These are phyloP conservation scores for Greenwoodochromis staneri DNA, from an alignment of 2,113 vertebrate species.

Conservation along the genomic window DNA sequence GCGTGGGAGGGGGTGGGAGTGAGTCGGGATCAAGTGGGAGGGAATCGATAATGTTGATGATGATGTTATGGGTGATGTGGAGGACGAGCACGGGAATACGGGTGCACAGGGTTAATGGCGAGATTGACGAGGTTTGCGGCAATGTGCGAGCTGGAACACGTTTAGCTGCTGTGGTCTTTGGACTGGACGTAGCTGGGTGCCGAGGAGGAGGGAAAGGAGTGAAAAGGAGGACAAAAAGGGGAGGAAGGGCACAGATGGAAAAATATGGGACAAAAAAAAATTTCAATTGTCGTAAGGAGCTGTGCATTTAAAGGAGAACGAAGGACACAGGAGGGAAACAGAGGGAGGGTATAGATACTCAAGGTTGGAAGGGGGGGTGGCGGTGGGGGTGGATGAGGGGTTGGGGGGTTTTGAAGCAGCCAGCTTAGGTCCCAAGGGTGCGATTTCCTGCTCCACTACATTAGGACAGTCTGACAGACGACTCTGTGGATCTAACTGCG, in stretches of 20 bases:
- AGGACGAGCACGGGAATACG: background rate
- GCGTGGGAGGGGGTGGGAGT: background rate
- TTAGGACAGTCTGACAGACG: conserved; percentile 43
- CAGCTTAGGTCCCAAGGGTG: conserved; percentile 41
- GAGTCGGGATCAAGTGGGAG: background rate
- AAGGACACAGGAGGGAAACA: background rate
- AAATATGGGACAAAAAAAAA: conserved; percentile 11
- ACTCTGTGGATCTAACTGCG: conserved; percentile 28
- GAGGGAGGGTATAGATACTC: conserved; percentile 1
- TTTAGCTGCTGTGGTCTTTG: background rate
- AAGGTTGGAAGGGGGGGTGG: background rate
- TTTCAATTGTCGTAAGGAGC: conserved; percentile 33
- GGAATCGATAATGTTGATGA: background rate
- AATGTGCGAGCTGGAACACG: conserved; percentile 11
- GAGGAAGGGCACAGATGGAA: background rate
- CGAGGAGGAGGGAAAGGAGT: background rate
- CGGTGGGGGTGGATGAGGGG: background rate
- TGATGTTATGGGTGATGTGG: background rate
- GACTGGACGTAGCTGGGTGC: background rate
- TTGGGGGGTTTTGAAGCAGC: background rate
- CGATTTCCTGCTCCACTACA: conserved; percentile 32
- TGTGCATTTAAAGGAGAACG: background rate
- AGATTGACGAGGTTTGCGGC: background rate
- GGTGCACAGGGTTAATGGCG: background rate
- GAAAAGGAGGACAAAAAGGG: background rate